These are phyloP conservation scores for Scomber scombrus DNA, from an alignment of 2,113 vertebrate species.

Conservation along the genomic window DNA sequence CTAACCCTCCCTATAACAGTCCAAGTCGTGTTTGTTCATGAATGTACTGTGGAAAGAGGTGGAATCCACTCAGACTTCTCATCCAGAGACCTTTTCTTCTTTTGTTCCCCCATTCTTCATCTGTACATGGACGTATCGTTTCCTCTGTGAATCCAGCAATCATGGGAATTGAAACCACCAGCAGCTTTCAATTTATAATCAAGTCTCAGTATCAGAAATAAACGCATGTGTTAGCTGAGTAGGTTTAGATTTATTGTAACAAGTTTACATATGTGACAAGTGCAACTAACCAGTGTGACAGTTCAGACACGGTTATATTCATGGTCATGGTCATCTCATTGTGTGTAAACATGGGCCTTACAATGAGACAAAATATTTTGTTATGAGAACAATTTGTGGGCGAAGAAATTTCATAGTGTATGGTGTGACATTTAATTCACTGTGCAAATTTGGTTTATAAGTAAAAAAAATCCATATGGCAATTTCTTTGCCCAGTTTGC, in stretches of 20 bases:
- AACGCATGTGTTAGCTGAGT: constrained; percentile 54
- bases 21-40: constrained; percentile 38
- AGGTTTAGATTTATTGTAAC: constrained; percentile 42
- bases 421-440: constrained; percentile 35
- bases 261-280: constrained; percentile 41
- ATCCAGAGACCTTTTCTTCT: constrained; percentile 63
- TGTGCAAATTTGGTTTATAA: constrained; percentile 19
- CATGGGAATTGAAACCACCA: constrained; percentile 66
- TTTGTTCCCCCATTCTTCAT: constrained; percentile 74
- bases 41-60: constrained; percentile 53
- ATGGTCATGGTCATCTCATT: constrained; percentile 32
- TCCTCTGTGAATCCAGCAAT: constrained; percentile 75
- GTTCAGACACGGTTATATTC: constrained; percentile 32
- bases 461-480: constrained; percentile 18
- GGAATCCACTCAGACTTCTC: constrained; percentile 65
- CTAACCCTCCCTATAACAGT: constrained; percentile 65
- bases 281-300: constrained; percentile 51
- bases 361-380: constrained; percentile 55
- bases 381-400: constrained; percentile 60
- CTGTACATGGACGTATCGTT: constrained; percentile 48
- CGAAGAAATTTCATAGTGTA: constrained; percentile 45
- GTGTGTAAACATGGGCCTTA: constrained; percentile 45
- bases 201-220: constrained; percentile 58
- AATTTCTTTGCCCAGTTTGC: constrained; percentile 25
- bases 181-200: constrained; percentile 65